Evolutionary conservation across 2,797 vertebrate genomes (phyloP).

Genomic region (Girardinus metallicus): DNA sequence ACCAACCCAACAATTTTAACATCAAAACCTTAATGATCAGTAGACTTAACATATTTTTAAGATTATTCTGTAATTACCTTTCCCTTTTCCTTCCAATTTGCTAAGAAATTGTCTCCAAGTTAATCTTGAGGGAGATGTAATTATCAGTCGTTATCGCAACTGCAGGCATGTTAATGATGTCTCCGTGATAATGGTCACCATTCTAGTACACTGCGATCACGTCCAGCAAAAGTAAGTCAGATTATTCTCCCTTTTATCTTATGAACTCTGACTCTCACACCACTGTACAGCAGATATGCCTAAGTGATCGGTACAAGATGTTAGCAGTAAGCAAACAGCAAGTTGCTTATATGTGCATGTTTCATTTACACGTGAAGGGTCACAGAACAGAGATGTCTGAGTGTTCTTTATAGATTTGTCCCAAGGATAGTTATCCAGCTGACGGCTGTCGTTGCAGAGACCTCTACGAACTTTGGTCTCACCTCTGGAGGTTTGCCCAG

Average conservation of each 20-base stretch:
- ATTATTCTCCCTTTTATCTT: constrained; percentile 62
- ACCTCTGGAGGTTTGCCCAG: constrained; percentile 94
- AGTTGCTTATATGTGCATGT: constrained; percentile 12
- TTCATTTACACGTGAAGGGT: background rate
- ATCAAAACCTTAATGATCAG: background rate
- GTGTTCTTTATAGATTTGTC: background rate
- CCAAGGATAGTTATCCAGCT: constrained; percentile 10
- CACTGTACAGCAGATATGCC: constrained; percentile 49
- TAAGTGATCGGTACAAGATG: constrained; percentile 1
- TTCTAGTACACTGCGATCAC: constrained; percentile 41
- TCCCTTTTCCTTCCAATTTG: background rate
- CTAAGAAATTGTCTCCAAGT: background rate
- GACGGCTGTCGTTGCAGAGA: constrained; percentile 1
- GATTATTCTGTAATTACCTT: background rate
- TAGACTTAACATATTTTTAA: background rate
- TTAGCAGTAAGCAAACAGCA: constrained; percentile 17
- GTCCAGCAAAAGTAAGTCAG: constrained; percentile 26
- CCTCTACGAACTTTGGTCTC: constrained; percentile 60
- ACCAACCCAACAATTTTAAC: background rate
- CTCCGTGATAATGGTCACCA: constrained; percentile 38
- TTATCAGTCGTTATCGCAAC: constrained; percentile 52
- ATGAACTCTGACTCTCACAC: constrained; percentile 60
- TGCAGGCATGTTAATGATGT: constrained; percentile 15
- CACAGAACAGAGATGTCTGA: constrained; percentile 2
- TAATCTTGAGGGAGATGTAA: constrained; percentile 40